Percentiles rank a stretch among this genome's conserved stretches.
Evolutionary conservation across 2,113 vertebrate genomes (phyloP).

Genomic region (Hystrix cristata): DNA sequence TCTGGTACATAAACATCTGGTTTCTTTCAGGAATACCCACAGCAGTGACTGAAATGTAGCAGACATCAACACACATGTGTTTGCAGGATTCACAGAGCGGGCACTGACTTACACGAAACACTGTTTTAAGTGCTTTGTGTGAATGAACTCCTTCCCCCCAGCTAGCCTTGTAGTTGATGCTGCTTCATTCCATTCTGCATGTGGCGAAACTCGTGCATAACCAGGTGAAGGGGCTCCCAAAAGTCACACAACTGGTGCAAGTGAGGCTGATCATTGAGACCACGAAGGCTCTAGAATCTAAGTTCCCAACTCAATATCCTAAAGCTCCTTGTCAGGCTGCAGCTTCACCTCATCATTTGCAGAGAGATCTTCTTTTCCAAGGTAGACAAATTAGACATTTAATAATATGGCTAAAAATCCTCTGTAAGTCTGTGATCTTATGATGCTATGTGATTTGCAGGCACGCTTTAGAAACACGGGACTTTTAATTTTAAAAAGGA

Average conservation of each 20-base stretch:
- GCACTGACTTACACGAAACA: neutral
- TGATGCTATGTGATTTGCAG: neutral
- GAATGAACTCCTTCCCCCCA: too few relatives aligned
- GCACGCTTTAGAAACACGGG: neutral
- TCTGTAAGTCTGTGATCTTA: neutral
- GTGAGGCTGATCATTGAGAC: neutral
- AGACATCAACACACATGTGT: too few relatives aligned
- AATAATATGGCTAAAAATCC: conserved; percentile 14
- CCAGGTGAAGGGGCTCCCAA: neutral
- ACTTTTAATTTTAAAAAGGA: neutral
- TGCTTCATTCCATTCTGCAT: neutral
- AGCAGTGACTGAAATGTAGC: neutral
- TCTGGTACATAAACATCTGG: neutral
- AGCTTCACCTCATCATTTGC: neutral
- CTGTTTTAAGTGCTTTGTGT: neutral
- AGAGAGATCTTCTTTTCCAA: neutral
- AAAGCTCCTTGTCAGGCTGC: neutral
- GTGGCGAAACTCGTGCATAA: neutral
- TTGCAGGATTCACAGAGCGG: neutral
- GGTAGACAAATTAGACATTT: neutral
- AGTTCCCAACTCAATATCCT: neutral
- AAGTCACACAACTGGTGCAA: neutral
- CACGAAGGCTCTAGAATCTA: neutral
- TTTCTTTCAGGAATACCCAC: neutral
- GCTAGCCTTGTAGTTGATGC: neutral